Conservation (phyloP, 2,797 vertebrate species). For the Hafferia zeledoni region DNA sequence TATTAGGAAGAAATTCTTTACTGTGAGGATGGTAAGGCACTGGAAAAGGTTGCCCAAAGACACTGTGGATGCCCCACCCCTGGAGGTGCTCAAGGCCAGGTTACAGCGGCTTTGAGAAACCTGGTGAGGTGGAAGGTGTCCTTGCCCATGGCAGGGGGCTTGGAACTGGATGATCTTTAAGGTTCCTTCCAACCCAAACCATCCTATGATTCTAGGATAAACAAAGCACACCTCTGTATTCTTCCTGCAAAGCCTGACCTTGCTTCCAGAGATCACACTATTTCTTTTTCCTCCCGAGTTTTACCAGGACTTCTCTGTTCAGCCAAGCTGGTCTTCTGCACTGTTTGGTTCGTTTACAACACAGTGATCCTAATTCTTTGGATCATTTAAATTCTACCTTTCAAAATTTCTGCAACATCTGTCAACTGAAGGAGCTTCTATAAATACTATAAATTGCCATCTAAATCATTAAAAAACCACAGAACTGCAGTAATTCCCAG, state of each 20-base stretch:
- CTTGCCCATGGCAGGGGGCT: neutral
- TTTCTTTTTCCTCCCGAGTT: neutral
- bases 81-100: neutral
- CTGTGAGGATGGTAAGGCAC: neutral
- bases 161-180: neutral
- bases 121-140: neutral
- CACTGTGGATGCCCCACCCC: neutral
- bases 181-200: neutral
- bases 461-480: neutral
- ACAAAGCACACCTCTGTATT: neutral
- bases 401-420: neutral
- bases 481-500: neutral
- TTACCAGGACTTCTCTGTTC: neutral
- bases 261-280: neutral
- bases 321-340: neutral
- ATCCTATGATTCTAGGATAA: neutral
- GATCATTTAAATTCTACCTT: neutral
- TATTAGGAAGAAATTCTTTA: neutral
- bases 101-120: neutral
- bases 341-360: neutral
- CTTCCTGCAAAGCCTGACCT: neutral
- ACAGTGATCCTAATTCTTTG: neutral
- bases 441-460: neutral
- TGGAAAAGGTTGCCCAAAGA: neutral
- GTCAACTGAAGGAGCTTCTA: neutral